Evolutionary conservation across 2,888 invertebrate species (phyloP).

Genomic region (Drosophila fulvimacula): DNA sequence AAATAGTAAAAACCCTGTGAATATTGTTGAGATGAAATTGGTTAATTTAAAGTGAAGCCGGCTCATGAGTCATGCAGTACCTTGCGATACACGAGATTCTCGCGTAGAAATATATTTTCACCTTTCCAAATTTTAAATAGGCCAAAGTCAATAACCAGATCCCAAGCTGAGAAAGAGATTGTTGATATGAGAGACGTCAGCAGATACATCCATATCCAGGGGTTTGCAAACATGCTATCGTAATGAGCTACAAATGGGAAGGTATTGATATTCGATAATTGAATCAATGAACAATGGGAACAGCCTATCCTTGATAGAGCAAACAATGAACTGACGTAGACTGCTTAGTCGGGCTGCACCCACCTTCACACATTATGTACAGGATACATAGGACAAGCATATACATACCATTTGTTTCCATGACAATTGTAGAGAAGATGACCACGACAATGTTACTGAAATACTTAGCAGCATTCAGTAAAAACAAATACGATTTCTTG

Average conservation of each 20-base stretch:
- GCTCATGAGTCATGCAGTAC: conserved; percentile 84
- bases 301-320: too few species aligned
- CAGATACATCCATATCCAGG: conserved; percentile 94
- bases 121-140: conserved; percentile 94
- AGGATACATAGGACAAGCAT: background rate
- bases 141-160: conserved; percentile 99
- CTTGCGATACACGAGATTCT: conserved; percentile 96
- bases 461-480: conserved; percentile 98
- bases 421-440: conserved; percentile 88
- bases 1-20: conserved; percentile 90
- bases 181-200: conserved; percentile 92
- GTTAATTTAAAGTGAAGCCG: background rate
- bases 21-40: background rate
- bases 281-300: background rate
- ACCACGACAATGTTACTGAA: conserved; percentile 96
- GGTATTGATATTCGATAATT: background rate
- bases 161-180: conserved; percentile 97
- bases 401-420: conserved; percentile 73
- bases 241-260: conserved; percentile 85
- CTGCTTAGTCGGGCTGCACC: too few species aligned
- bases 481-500: conserved; percentile 92
- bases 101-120: conserved; percentile 94
- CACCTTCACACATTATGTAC: too few species aligned
- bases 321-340: background rate
- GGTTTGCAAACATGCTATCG: conserved; percentile 88